These are phyloP conservation scores for Notoglanidium macrostoma DNA, from an alignment of 2,797 vertebrate species.

Conservation along the genomic window DNA sequence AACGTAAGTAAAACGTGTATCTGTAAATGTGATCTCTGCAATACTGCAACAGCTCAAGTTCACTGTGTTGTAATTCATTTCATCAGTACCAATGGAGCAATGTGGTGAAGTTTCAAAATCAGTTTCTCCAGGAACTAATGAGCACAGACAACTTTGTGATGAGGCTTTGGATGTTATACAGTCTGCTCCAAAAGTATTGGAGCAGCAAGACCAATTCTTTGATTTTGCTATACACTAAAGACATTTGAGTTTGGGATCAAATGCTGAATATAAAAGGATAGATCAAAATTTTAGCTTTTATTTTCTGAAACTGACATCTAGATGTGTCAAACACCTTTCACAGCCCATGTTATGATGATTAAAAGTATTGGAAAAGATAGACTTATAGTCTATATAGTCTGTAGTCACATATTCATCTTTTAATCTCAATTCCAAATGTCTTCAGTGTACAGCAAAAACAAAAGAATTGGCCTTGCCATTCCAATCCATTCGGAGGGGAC, in stretches of 20 bases:
- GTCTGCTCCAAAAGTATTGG: background rate
- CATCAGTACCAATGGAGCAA: conserved; percentile 21
- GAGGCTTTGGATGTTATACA: background rate
- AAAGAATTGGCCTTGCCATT: background rate
- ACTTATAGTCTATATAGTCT: too few species aligned
- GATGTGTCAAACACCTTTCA: background rate
- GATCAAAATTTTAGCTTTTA: background rate
- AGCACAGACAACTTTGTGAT: background rate
- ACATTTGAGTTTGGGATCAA: background rate
- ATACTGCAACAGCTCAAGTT: background rate
- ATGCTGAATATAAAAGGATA: background rate
- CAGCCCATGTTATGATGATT: background rate
- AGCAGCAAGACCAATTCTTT: background rate
- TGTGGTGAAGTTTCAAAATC: background rate
- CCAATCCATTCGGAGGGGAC: background rate
- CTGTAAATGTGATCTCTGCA: conserved; percentile 6
- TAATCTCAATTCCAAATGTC: background rate
- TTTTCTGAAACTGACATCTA: background rate
- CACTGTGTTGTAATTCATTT: background rate
- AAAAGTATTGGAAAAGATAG: background rate
- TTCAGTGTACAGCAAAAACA: background rate
- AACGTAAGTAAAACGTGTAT: background rate
- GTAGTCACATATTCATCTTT: too few species aligned
- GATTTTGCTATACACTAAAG: background rate
- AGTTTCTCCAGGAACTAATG: background rate